Percentiles rank a stretch among this genome's conserved stretches.
Evolutionary conservation across 2,888 invertebrate genomes (phyloP).

Genomic region (Drosophila conformis): DNA sequence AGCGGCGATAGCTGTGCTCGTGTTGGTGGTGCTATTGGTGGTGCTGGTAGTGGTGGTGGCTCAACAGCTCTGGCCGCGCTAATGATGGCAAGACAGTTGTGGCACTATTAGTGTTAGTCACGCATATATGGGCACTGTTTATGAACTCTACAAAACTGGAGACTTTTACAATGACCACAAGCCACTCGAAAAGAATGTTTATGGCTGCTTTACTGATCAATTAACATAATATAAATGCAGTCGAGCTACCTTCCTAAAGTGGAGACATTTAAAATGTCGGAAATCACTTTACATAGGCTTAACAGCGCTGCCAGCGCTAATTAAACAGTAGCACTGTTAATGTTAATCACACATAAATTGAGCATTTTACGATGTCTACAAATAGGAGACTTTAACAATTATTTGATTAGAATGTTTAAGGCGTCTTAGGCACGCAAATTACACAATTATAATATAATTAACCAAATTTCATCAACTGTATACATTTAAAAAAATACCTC

Average conservation of each 20-base stretch:
- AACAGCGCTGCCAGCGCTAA: background rate
- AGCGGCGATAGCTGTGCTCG: background rate
- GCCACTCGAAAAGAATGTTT: constrained; percentile 4
- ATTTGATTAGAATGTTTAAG: no score
- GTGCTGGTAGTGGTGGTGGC: constrained; percentile 15
- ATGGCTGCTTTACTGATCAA: background rate
- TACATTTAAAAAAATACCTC: no score
- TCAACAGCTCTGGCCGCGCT: constrained; percentile 17
- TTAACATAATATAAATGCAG: constrained; percentile 21
- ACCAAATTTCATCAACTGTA: background rate
- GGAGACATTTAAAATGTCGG: constrained; percentile 11
- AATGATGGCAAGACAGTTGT: constrained; percentile 47
- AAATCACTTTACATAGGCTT: background rate
- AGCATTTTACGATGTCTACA: background rate
- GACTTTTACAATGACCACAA: constrained; percentile 34
- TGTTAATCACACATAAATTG: background rate
- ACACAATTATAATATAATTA: no score
- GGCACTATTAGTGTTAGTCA: constrained; percentile 36
- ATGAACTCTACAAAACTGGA: constrained; percentile 58
- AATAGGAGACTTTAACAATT: background rate
- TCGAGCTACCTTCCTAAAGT: constrained; percentile 3
- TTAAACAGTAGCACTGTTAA: background rate
- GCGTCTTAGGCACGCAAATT: background rate
- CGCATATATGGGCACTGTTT: constrained; percentile 43
- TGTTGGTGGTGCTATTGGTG: background rate